Conservation (phyloP, 2,797 vertebrate species). For the Coracias cyanogaster region DNA sequence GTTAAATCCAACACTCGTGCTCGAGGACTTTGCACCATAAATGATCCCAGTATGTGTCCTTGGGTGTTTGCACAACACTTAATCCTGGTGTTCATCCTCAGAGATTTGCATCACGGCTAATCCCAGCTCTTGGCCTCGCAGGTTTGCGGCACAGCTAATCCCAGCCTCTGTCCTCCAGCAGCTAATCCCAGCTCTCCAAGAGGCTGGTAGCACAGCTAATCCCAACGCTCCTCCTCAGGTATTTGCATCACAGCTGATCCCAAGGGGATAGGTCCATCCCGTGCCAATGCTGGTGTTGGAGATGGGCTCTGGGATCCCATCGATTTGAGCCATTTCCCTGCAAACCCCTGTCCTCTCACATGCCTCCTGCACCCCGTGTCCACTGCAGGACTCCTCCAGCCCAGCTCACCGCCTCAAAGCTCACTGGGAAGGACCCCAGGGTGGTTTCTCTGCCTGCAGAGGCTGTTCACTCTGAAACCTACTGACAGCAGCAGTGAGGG, state of each 20-base stretch:
- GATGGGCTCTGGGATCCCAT: neutral
- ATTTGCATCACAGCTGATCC: neutral
- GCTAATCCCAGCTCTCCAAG: neutral
- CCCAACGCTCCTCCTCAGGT: accelerated
- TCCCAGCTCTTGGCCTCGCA: neutral
- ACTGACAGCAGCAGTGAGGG: neutral
- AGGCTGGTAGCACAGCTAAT: neutral
- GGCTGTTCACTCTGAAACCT: neutral
- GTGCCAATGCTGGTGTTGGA: accelerated
- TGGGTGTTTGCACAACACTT: neutral
- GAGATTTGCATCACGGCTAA: neutral
- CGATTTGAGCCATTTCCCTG: neutral
- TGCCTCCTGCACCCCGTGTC: accelerated
- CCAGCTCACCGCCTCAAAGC: neutral
- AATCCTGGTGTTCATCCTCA: neutral
- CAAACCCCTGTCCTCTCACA: accelerated
- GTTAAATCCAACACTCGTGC: accelerated
- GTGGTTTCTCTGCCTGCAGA: neutral
- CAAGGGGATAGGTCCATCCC: neutral
- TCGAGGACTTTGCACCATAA: neutral
- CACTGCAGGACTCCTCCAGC: neutral
- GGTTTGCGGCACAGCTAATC: neutral
- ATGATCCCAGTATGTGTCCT: neutral
- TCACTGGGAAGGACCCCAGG: neutral
- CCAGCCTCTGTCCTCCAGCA: neutral